These are phyloP conservation scores for Papilio aristodemus DNA, from an alignment of 1,140 invertebrate species.

Conservation along the genomic window DNA sequence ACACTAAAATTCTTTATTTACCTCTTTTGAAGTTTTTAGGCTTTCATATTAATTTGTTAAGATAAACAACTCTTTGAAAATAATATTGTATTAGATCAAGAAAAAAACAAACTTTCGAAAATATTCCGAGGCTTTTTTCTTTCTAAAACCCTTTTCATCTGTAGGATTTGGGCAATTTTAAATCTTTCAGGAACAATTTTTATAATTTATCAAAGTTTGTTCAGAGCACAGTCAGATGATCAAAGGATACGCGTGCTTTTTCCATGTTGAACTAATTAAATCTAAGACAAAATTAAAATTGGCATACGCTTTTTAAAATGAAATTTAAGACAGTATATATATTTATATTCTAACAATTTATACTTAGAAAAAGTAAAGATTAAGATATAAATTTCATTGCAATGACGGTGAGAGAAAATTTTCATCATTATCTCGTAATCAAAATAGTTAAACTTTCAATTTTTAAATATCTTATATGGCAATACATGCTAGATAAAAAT, in stretches of 20 bases:
- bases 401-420: too few relatives aligned
- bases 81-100: not conserved
- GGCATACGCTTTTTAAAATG: not conserved
- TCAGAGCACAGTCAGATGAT: slow-evolving; percentile 8
- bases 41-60: not conserved
- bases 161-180: slow-evolving; percentile 1
- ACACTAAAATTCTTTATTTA: too few relatives aligned
- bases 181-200: slow-evolving; percentile 1
- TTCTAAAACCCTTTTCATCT: not conserved
- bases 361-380: too few relatives aligned
- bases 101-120: not conserved
- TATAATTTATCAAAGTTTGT: slow-evolving; percentile 12
- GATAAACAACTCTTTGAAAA: not conserved
- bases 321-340: not conserved
- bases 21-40: not conserved
- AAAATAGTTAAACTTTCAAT: too few relatives aligned
- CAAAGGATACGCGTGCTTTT: slow-evolving; percentile 11
- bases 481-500: too few relatives aligned
- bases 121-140: not conserved
- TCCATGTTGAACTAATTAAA: not conserved
- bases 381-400: too few relatives aligned
- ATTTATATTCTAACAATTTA: too few relatives aligned
- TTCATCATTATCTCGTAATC: too few relatives aligned
- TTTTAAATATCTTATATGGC: too few relatives aligned
- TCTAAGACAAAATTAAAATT: not conserved